Evolutionary conservation across 2,113 vertebrate species (phyloP), one percentile per base, ranked within the genome.

Genomic region (Sapayoa aenigma): DNA sequence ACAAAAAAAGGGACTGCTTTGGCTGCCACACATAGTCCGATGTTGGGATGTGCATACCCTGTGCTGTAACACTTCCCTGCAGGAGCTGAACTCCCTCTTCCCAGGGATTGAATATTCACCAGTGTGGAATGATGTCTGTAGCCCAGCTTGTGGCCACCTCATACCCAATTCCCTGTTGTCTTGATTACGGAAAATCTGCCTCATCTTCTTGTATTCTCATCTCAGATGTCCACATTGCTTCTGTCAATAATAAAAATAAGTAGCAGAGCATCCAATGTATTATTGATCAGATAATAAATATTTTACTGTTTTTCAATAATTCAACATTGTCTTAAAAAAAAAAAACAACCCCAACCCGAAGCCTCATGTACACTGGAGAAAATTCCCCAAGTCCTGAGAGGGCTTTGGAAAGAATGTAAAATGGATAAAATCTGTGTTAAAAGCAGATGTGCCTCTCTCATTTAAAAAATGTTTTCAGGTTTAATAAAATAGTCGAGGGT

Each of bases 211-310:
- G 13, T 25, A n/a, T 20, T 69, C 60, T 69, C 35, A 41, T 83
- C 76, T 88, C 63, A 53, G 67, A 84, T 3, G 3, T 66, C 55
- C 52, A 47, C 78, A 66, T 67, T 74, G 56, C 44, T 91, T 85
- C 82, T 67, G 66, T 94, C 90, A 71, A 96, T 91, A 95, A 84
- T 49, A 86, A 91, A 93, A 76, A 89, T 84, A 94, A 95, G 87
- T 60, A 94, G 73, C 35, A 31, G 56, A 50, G 50, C 55, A 69
- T 49, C 82, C 85, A 77, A 94, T 94, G 72, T 91, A 94, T 95
- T 96, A 94, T 94, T 96, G 90, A 96, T 93, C 49, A 63, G 46
- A 49, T 73, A 75, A 91, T 96, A 93, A 96, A 95, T 96, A 93
- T 94, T 96, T 96, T 31, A 96, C 60, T 55, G 18, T 63, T 85